Conservation (phyloP, 2,888 invertebrate species). For the Ectemnius continuus region DNA sequence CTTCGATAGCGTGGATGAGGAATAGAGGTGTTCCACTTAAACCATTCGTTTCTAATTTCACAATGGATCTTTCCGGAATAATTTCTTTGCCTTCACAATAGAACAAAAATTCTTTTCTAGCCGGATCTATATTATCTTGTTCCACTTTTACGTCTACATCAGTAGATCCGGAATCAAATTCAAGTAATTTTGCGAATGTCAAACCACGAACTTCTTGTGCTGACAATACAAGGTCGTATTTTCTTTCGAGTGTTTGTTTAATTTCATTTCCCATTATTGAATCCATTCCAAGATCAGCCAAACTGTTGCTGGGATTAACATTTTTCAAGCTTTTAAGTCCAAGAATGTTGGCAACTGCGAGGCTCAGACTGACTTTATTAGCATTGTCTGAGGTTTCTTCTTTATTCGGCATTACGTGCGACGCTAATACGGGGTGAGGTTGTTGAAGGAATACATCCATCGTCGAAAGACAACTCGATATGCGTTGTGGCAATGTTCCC, state of each 20-base stretch:
- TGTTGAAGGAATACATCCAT: slow-evolving; percentile 95
- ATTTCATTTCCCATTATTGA: slow-evolving; percentile 99
- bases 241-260: slow-evolving; percentile 95
- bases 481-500: slow-evolving; percentile 97
- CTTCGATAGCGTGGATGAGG: slow-evolving; percentile 93
- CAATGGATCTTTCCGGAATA: slow-evolving; percentile 86
- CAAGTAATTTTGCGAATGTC: slow-evolving; percentile 86
- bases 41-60: slow-evolving; percentile 83
- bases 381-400: slow-evolving; percentile 81
- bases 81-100: slow-evolving; percentile 82
- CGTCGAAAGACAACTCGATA: slow-evolving; percentile 93
- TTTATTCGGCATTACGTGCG: slow-evolving; percentile 94
- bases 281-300: slow-evolving; percentile 98
- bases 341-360: slow-evolving; percentile 92
- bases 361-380: slow-evolving; percentile 83
- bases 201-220: slow-evolving; percentile 94
- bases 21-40: slow-evolving; percentile 81
- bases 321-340: slow-evolving; percentile 92
- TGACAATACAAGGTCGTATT: slow-evolving; percentile 93
- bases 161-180: too few relatives aligned
- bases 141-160: slow-evolving; percentile 66
- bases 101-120: slow-evolving; percentile 61
- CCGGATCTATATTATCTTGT: slow-evolving; percentile 71
- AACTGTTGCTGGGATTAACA: slow-evolving; percentile 86
- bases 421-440: slow-evolving; percentile 89